Conservation (phyloP, 2,797 vertebrate species). For the Anabas testudineus region DNA sequence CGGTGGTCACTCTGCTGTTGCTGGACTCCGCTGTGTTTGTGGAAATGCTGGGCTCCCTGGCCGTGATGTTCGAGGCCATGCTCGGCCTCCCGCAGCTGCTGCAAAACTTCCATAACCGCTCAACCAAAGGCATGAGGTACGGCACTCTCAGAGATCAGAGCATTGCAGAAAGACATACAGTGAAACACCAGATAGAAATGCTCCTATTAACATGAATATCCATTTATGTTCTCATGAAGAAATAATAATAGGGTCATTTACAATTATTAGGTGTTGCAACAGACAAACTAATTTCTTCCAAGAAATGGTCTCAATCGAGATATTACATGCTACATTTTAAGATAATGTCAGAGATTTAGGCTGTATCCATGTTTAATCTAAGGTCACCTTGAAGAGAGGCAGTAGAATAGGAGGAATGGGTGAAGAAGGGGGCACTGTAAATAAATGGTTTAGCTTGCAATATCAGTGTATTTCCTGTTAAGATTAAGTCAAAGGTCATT, state of each 20-base stretch:
- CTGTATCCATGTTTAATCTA: background rate
- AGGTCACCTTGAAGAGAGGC: slow-evolving; percentile 23
- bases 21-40: slow-evolving; percentile 84
- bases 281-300: fast-evolving
- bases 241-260: slow-evolving; percentile 53
- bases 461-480: slow-evolving; percentile 9
- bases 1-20: slow-evolving; percentile 82
- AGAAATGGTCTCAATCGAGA: background rate
- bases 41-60: slow-evolving; percentile 84
- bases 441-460: slow-evolving; percentile 3
- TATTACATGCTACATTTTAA: background rate
- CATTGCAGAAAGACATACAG: background rate
- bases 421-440: background rate
- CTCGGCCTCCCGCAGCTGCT: slow-evolving; percentile 87
- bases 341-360: background rate
- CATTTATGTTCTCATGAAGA: slow-evolving; percentile 29
- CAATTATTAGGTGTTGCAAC: slow-evolving; percentile 15
- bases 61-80: slow-evolving; percentile 86
- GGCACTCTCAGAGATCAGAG: slow-evolving; percentile 12
- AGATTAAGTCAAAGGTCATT: slow-evolving; percentile 45
- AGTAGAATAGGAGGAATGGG: background rate
- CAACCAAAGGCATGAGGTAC: slow-evolving; percentile 89
- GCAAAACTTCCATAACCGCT: slow-evolving; percentile 84
- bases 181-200: slow-evolving; percentile 7
- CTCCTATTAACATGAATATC: slow-evolving; percentile 31